Conservation (phyloP, 1,140 invertebrate genomes). For the Drosophila sulfurigaster region DNA sequence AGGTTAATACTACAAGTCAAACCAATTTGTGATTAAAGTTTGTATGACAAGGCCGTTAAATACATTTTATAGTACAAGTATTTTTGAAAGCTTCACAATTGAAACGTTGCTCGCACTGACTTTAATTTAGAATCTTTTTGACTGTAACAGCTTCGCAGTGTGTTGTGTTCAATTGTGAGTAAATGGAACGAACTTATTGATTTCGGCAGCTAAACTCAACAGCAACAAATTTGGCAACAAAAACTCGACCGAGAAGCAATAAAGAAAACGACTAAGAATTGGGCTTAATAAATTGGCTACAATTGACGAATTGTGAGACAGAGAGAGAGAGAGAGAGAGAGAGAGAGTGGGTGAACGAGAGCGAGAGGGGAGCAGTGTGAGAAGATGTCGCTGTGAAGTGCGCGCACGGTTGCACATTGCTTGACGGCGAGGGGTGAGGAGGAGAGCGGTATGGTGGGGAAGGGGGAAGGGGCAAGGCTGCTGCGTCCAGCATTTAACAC, state of each 20-base stretch:
- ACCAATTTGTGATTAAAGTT: too few relatives aligned
- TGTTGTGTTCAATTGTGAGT: background rate
- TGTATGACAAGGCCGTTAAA: too few relatives aligned
- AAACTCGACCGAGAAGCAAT: slow-evolving; percentile 32
- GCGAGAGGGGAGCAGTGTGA: background rate
- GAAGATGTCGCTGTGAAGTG: slow-evolving; percentile 40
- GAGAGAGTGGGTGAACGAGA: background rate
- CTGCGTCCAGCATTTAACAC: slow-evolving; percentile 81
- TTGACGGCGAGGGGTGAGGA: slow-evolving; percentile 21
- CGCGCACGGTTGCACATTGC: slow-evolving; percentile 75
- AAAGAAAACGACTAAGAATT: slow-evolving; percentile 63
- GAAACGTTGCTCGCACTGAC: too few relatives aligned
- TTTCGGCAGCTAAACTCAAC: slow-evolving; percentile 13
- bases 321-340: background rate
- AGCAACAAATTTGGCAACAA: background rate
- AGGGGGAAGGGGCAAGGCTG: slow-evolving; percentile 23
- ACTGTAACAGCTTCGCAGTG: too few relatives aligned
- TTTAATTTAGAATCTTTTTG: too few relatives aligned
- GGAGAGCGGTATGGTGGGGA: background rate
- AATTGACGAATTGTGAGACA: slow-evolving; percentile 73
- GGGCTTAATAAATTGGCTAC: slow-evolving; percentile 78
- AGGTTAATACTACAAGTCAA: too few relatives aligned
- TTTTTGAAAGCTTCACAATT: too few relatives aligned
- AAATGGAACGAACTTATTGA: slow-evolving; percentile 33
- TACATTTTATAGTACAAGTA: too few relatives aligned